Evolutionary conservation across 2,113 vertebrate genomes (phyloP).

Genomic region (Corythornis madagascariensis): DNA sequence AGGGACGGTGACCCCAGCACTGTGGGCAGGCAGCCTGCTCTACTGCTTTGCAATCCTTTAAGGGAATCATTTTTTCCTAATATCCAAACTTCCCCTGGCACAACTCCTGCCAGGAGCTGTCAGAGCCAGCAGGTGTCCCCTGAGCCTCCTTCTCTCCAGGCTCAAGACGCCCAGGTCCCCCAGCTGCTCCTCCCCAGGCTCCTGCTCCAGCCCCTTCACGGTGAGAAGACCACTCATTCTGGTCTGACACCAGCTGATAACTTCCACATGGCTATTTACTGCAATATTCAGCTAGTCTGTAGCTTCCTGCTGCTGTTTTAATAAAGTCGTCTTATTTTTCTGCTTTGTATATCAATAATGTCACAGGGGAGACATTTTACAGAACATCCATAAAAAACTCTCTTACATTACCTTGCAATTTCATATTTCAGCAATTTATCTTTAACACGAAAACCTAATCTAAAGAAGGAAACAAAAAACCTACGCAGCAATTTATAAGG

Average conservation of each 20-base stretch:
- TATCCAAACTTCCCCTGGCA: too few species aligned
- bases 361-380: neutral
- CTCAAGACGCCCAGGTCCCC: too few species aligned
- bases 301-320: neutral
- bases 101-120: too few species aligned
- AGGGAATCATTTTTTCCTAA: too few species aligned
- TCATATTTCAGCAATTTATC: neutral
- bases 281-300: neutral
- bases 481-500: neutral
- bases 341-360: neutral
- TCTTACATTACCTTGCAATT: neutral
- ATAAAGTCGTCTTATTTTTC: neutral
- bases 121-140: too few species aligned
- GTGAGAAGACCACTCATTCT: neutral
- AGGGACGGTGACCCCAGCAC: too few species aligned
- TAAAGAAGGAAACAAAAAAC: neutral
- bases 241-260: neutral
- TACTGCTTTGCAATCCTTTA: too few species aligned
- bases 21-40: too few species aligned
- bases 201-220: too few species aligned
- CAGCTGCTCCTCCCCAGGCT: too few species aligned
- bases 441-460: neutral
- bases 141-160: too few species aligned
- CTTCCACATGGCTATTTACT: neutral
- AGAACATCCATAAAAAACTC: neutral